A percentile compares a stretch with the other conserved stretches of the same genome.
phyloP scores from a whole-genome alignment of 2,797 vertebrate species.

The Prionace glauca region DNA sequence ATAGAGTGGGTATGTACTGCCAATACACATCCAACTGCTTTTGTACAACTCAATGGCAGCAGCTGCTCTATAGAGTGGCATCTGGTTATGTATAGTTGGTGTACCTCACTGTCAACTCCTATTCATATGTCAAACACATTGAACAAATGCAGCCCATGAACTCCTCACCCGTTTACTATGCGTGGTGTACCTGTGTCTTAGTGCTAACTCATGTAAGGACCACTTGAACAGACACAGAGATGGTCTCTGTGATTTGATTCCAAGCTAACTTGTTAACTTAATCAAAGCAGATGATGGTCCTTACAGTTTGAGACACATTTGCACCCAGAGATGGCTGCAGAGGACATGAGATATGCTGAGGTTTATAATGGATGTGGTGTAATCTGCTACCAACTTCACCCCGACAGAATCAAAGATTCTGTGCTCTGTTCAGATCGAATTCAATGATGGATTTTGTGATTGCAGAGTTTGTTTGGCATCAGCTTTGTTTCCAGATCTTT shows the following conservation, averaged over 20 bases:
- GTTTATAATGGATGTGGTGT: not conserved
- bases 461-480: not conserved
- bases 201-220: not conserved
- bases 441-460: not conserved
- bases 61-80: not conserved
- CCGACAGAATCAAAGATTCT: not conserved
- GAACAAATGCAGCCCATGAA: not conserved
- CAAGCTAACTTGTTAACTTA: not conserved
- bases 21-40: not conserved
- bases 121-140: not conserved
- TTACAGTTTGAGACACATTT: not conserved
- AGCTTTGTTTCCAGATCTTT: not conserved
- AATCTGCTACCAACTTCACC: not conserved
- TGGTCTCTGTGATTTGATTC: not conserved
- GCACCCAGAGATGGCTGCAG: not conserved
- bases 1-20: not conserved
- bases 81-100: not conserved
- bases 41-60: not conserved
- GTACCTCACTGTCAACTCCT: not conserved
- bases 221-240: not conserved
- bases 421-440: not conserved
- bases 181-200: not conserved
- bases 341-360: not conserved
- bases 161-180: not conserved
- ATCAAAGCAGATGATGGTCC: no score